These are phyloP conservation scores for Sepiola atlantica DNA, from an alignment of 2,888 invertebrate genomes.

Conservation along the genomic window DNA sequence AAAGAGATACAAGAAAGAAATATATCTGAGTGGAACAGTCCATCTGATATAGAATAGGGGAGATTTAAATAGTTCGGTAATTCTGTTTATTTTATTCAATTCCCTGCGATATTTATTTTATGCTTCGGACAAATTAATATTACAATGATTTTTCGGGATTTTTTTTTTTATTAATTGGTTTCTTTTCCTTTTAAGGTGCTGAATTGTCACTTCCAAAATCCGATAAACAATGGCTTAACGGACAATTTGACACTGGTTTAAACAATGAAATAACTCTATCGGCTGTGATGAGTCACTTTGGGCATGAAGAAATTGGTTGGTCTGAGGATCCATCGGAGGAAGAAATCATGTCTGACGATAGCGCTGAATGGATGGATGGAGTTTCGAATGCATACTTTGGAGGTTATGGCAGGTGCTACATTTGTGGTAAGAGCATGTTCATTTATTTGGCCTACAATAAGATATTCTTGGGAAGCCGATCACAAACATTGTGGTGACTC, in stretches of 20 bases:
- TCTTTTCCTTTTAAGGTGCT: not conserved
- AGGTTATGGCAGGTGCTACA: slow-evolving; percentile 80
- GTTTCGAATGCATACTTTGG: slow-evolving; percentile 78
- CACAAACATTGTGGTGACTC: too few relatives aligned
- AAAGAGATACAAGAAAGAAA: too few relatives aligned
- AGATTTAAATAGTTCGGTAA: too few relatives aligned
- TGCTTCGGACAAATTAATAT: too few relatives aligned
- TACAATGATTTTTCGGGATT: too few relatives aligned
- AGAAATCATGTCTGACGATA: not conserved
- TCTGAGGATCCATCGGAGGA: not conserved
- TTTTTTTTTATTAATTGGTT: not conserved
- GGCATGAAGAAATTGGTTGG: not conserved
- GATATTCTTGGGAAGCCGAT: not conserved
- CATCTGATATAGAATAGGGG: too few relatives aligned
- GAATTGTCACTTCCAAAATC: not conserved
- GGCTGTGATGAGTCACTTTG: not conserved
- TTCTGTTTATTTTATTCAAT: too few relatives aligned
- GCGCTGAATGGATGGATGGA: not conserved
- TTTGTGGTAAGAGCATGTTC: slow-evolving; percentile 75
- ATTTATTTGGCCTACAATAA: not conserved
- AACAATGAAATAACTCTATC: not conserved
- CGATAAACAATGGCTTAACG: not conserved
- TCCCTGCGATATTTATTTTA: too few relatives aligned
- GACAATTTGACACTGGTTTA: not conserved
- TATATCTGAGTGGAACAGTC: too few relatives aligned